Evolutionary conservation across 2,888 invertebrate genomes (phyloP), one percentile per base, ranked within the genome.

Genomic region (Proisotoma minuta): DNA sequence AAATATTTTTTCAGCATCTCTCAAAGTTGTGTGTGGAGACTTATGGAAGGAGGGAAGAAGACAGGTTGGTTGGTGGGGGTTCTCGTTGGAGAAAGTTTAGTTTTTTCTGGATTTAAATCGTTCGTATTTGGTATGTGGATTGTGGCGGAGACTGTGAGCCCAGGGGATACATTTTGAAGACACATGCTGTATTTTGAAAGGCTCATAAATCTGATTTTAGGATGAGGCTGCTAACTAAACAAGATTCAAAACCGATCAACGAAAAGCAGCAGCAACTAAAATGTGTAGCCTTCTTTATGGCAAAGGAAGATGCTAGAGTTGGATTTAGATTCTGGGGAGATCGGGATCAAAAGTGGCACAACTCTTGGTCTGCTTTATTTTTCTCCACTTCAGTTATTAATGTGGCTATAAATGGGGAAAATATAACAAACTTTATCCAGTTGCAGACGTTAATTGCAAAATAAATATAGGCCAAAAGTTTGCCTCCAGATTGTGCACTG

Each of bases 141-240:
- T 10, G 47, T 18, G 47, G 47, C 20, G 47, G 34, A 8, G 34
- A 15, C 5, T 10, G 47, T 10, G 20, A 34, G 57, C 65, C 62
- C 65, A 59, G 48, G 65, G 65, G 65, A 65, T 57, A 60, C 56
- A 65, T 65, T 65, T 59, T 58, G 26, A 43, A 62, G 59, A 53
- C 57, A 57, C 65, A 59, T 50, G 59, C 59, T 62, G 62, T 60
- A 62, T 62, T 65, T 65, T 65, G 59, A 65, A 47, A 62, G 60
- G 59, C 59, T 62, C 56, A 62, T 65, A 62, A 62, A 65, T 62
- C 62, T 59, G 49, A 59, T 58, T 65, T 59, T 52, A 57, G 54
- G 49, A 65, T 56, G 54, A 54, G 18, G 27, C 39, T 20, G 15
- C 28, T 52, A 8, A 34, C 34, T 59, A 43, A 51, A 22, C 3